Percentiles rank a stretch among this genome's conserved stretches.
Evolutionary conservation across 2,888 invertebrate genomes (phyloP).

Genomic region (Acanthococcus lagerstroemiae): DNA sequence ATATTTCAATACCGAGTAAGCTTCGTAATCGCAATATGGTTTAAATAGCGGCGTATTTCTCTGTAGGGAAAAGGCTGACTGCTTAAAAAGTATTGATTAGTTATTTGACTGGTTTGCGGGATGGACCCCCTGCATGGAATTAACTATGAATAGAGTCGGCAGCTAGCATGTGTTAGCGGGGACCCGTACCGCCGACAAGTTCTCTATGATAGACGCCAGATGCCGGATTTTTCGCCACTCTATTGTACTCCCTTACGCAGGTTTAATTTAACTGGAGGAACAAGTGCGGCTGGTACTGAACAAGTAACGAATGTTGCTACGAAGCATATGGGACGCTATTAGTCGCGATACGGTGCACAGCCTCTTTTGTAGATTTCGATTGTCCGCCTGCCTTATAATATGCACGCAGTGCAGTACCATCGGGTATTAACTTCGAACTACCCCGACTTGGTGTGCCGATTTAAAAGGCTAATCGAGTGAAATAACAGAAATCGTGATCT

Average conservation of each 20-base stretch:
- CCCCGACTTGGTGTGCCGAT: too few relatives aligned
- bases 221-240: constrained; percentile 26
- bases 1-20: not conserved
- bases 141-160: constrained; percentile 29
- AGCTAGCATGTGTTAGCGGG: constrained; percentile 31
- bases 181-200: constrained; percentile 12
- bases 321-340: constrained; percentile 31
- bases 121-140: constrained; percentile 2
- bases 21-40: not conserved
- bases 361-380: constrained; percentile 18
- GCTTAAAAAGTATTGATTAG: not conserved
- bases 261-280: constrained; percentile 19
- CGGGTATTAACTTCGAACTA: too few relatives aligned
- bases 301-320: constrained; percentile 29
- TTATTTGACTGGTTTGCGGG: not conserved
- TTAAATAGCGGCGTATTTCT: not conserved
- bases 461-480: too few relatives aligned
- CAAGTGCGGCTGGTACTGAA: constrained; percentile 14
- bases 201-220: constrained; percentile 28
- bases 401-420: too few relatives aligned
- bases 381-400: constrained; percentile 16
- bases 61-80: not conserved
- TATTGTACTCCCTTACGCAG: constrained; percentile 24
- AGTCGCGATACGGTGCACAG: constrained; percentile 1
- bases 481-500: too few relatives aligned